phyloP scores from a whole-genome alignment of 2,113 vertebrate species.

The Todiramphus chloris region DNA sequence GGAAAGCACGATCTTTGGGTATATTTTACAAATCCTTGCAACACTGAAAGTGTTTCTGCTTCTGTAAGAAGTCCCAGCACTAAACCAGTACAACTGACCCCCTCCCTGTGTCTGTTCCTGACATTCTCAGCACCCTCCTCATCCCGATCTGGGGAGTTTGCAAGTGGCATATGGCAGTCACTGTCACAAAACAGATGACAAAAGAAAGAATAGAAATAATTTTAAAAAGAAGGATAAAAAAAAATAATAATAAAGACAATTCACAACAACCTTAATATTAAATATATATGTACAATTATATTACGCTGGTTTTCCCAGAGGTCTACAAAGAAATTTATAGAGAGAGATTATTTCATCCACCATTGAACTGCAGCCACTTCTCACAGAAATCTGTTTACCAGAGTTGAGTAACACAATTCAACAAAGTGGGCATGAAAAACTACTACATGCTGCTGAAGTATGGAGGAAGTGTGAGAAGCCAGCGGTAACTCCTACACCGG shows the following conservation, averaged over 20 bases:
- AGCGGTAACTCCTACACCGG: neutral
- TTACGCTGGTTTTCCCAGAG: constrained; percentile 18
- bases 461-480: neutral
- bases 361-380: constrained; percentile 64
- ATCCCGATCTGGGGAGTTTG: neutral
- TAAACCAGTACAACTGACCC: neutral
- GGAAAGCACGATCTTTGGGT: neutral
- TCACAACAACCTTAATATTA: constrained; percentile 63
- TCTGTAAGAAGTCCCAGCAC: neutral
- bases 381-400: constrained; percentile 44
- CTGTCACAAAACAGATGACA: neutral
- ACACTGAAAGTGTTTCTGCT: neutral
- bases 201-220: neutral
- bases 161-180: neutral
- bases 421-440: neutral
- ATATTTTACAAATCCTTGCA: neutral
- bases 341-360: constrained; percentile 66
- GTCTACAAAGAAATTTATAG: constrained; percentile 49
- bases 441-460: neutral
- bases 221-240: neutral
- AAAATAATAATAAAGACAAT: neutral
- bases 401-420: constrained; percentile 39
- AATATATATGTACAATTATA: constrained; percentile 63
- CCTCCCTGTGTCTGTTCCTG: neutral
- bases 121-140: neutral